Evolutionary conservation across 92 coral and sea anemone species (phyloP).

Genomic region (Virgularia gustaviana): DNA sequence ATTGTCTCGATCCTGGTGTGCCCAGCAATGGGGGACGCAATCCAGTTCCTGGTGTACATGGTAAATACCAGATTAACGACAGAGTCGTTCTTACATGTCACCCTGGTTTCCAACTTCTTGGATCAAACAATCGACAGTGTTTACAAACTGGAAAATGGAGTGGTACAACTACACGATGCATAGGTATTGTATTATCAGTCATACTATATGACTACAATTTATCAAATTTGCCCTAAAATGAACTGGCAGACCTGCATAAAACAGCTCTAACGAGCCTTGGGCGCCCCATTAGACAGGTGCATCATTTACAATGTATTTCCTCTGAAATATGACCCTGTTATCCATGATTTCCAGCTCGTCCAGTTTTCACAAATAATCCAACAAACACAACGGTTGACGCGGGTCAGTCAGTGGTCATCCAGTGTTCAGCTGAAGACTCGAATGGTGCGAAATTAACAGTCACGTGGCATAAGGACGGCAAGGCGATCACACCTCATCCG

Average conservation of each 20-base stretch:
- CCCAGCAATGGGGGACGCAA: constrained; percentile 67
- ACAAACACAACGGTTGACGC: constrained; percentile 65
- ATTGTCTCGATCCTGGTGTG: constrained; percentile 80
- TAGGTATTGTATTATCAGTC: constrained; percentile 37
- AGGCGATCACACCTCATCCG: constrained; percentile 17
- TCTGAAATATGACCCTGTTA: background rate
- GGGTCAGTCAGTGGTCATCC: constrained; percentile 37
- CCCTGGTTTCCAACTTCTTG: constrained; percentile 61
- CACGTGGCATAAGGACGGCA: constrained; percentile 77
- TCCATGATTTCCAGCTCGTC: constrained; percentile 54
- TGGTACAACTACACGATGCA: constrained; percentile 47
- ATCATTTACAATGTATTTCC: no score
- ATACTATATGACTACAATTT: background rate
- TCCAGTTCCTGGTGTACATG: constrained; percentile 64
- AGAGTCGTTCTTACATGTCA: constrained; percentile 68
- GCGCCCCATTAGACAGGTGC: no score
- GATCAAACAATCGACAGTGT: constrained; percentile 55
- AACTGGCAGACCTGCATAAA: no score
- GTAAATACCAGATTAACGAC: constrained; percentile 58
- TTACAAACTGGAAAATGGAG: constrained; percentile 70
- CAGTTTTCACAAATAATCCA: constrained; percentile 58
- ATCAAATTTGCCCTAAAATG: no score
- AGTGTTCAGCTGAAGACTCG: constrained; percentile 56
- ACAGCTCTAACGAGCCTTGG: no score
- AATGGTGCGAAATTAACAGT: constrained; percentile 36